Evolutionary conservation across 2,797 vertebrate genomes (phyloP).

Genomic region (Pachyuromys duprasi): DNA sequence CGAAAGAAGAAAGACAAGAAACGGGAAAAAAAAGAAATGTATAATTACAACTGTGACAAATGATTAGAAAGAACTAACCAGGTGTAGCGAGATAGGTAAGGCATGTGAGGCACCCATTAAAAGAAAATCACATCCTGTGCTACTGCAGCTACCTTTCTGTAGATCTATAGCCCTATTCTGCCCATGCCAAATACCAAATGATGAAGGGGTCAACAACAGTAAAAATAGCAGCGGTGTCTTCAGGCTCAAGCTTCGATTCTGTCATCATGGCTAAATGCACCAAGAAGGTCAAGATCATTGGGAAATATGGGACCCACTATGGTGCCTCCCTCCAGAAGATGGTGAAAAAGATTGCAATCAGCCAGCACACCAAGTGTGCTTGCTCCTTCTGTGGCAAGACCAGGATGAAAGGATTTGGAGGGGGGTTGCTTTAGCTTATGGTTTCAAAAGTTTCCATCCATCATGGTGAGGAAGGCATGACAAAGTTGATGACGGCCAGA

Average conservation of each 20-base stretch:
- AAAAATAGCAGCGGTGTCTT: neutral
- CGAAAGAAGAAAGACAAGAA: neutral
- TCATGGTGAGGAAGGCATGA: neutral
- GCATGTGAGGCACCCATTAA: neutral
- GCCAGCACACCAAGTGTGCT: no score
- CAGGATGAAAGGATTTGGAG: no score
- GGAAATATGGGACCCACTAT: no score
- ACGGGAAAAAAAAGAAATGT: neutral
- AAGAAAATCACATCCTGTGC: neutral
- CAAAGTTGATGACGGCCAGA: neutral
- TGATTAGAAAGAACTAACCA: slow-evolving; percentile 30
- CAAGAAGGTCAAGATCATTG: no score
- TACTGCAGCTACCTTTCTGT: neutral
- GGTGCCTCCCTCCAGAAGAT: no score
- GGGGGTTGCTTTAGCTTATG: neutral
- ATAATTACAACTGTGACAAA: neutral
- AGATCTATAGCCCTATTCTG: neutral
- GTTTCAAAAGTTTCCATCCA: neutral
- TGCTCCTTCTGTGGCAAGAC: no score
- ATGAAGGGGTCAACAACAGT: neutral
- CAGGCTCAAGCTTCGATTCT: no score
- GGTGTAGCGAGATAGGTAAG: neutral
- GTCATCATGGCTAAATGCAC: no score
- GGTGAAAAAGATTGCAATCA: no score
- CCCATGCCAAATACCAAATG: neutral